phyloP scores from a whole-genome alignment of 2,113 vertebrate species.

The Erythrolamprus reginae region DNA sequence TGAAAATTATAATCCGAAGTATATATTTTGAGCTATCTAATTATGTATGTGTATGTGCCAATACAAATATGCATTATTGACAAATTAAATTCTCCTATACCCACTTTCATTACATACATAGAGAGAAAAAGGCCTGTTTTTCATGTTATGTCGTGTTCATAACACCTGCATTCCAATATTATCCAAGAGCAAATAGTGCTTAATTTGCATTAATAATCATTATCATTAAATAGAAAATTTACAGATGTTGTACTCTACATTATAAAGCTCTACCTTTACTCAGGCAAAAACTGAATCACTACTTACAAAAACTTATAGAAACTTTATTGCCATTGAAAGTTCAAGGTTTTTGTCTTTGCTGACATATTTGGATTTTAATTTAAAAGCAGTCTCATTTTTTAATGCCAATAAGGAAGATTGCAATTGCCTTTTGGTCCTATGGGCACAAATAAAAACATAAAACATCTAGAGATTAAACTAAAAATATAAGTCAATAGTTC shows the following conservation, averaged over 20 bases:
- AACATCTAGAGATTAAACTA: neutral
- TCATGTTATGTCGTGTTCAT: neutral
- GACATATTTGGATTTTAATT: slow-evolving; percentile 3
- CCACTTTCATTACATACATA: neutral
- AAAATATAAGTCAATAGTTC: neutral
- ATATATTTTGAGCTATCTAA: neutral
- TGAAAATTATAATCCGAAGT: neutral
- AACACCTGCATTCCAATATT: neutral
- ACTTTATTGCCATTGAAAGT: neutral
- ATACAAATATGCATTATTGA: neutral
- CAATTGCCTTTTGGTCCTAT: neutral
- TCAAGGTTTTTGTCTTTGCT: neutral
- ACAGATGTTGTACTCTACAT: neutral
- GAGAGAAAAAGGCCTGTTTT: neutral
- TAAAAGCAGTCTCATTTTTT: neutral
- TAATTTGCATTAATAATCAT: neutral
- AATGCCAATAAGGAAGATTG: neutral
- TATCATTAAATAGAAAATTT: neutral
- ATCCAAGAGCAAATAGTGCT: neutral
- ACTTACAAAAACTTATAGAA: neutral
- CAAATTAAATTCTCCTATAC: neutral
- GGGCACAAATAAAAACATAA: neutral
- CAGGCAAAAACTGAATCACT: neutral
- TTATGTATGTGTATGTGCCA: neutral
- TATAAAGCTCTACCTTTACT: neutral